Conservation (phyloP, 2,113 vertebrate genomes). For the Tachysurus vachellii region DNA sequence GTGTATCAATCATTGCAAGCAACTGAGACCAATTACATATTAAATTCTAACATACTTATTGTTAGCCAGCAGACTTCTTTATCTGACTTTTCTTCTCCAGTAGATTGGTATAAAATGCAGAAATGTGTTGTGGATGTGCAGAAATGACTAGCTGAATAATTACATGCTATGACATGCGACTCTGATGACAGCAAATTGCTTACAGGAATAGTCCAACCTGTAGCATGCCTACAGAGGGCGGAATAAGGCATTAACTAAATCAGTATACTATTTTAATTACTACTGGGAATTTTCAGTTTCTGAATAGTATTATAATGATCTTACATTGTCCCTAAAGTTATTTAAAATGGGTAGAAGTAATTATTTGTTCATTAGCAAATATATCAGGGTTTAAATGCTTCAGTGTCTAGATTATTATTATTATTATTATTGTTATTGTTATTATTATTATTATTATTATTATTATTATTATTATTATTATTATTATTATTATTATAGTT, state of each 20-base stretch:
- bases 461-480: no score
- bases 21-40: background rate
- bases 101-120: background rate
- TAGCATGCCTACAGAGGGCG: background rate
- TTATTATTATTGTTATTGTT: background rate
- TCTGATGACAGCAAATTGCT: constrained; percentile 3
- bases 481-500: no score
- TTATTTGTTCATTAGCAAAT: background rate
- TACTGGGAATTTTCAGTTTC: background rate
- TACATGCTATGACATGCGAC: background rate
- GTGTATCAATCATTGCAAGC: background rate
- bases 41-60: background rate
- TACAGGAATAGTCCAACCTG: background rate
- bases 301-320: background rate
- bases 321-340: background rate
- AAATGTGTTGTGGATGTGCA: background rate
- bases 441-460: background rate
- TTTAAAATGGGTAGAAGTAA: background rate
- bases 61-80: background rate
- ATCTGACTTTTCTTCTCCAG: background rate
- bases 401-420: background rate
- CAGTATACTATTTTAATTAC: constrained; percentile 19
- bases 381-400: background rate
- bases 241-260: background rate
- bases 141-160: constrained; percentile 7